These are phyloP conservation scores for Panagrolaimus sp. DNA, from an alignment of 1,140 invertebrate species.

Conservation along the genomic window DNA sequence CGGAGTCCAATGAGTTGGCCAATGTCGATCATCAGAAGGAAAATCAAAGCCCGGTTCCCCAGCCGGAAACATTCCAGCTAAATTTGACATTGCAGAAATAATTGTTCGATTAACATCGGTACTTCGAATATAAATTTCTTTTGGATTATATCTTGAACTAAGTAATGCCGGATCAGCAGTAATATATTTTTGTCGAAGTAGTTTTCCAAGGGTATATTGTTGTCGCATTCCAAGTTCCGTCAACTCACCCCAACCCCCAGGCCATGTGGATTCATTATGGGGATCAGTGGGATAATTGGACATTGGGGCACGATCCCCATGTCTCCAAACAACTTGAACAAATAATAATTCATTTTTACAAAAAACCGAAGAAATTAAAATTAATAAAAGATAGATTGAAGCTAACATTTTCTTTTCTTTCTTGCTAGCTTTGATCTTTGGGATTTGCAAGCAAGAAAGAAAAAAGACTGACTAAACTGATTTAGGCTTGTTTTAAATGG, in stretches of 20 bases:
- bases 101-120: slow-evolving; percentile 30
- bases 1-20: slow-evolving; percentile 39
- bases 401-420: no score
- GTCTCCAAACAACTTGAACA: slow-evolving; percentile 37
- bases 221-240: slow-evolving; percentile 49
- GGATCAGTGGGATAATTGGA: slow-evolving; percentile 42
- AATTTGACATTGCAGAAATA: slow-evolving; percentile 21
- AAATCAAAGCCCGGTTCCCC: slow-evolving; percentile 31
- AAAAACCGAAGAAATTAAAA: no score
- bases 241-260: slow-evolving; percentile 45
- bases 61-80: slow-evolving; percentile 40
- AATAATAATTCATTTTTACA: slow-evolving; percentile 14
- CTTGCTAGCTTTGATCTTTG: no score
- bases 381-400: no score
- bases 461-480: no score
- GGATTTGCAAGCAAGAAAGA: no score
- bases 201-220: slow-evolving; percentile 37
- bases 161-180: slow-evolving; percentile 28
- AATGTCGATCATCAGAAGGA: slow-evolving; percentile 21
- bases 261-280: slow-evolving; percentile 42
- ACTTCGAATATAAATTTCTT: slow-evolving; percentile 29
- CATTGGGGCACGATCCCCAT: slow-evolving; percentile 45
- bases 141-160: slow-evolving; percentile 26
- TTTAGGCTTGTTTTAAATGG: no score
- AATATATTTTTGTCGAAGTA: slow-evolving; percentile 34